Percentiles rank a stretch among this genome's conserved stretches.
Evolutionary conservation across 2,797 vertebrate species (phyloP).

Genomic region (Erithacus rubecula): DNA sequence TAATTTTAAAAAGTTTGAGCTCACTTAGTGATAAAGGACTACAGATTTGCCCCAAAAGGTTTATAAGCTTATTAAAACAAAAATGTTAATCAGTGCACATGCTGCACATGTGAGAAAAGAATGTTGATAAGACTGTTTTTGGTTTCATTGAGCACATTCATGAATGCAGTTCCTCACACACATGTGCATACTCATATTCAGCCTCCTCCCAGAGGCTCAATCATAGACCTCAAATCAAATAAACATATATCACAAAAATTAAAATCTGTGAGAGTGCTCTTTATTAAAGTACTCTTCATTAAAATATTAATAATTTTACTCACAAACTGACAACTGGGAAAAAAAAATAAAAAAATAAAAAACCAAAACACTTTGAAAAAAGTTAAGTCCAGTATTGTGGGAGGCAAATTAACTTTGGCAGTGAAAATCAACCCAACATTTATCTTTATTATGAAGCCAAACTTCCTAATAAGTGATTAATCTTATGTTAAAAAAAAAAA

Average conservation of each 20-base stretch:
- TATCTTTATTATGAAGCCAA: not conserved
- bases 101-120: not conserved
- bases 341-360: not conserved
- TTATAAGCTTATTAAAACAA: constrained; percentile 1
- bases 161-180: not conserved
- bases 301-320: not conserved
- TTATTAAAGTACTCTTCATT: not conserved
- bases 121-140: not conserved
- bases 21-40: not conserved
- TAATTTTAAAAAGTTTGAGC: constrained; percentile 5
- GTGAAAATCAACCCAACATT: not conserved
- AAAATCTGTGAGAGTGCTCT: not conserved
- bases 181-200: not conserved
- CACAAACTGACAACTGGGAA: not conserved
- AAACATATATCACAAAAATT: not conserved
- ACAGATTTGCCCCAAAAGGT: not conserved
- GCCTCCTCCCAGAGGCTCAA: not conserved
- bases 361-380: not conserved
- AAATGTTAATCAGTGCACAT: not conserved
- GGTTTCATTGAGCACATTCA: not conserved
- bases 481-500: not conserved
- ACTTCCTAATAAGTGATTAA: not conserved
- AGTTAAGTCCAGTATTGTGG: not conserved
- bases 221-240: not conserved
- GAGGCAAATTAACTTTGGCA: not conserved